phyloP scores from a whole-genome alignment of 2,888 invertebrate genomes.

The Acleris laterana region DNA sequence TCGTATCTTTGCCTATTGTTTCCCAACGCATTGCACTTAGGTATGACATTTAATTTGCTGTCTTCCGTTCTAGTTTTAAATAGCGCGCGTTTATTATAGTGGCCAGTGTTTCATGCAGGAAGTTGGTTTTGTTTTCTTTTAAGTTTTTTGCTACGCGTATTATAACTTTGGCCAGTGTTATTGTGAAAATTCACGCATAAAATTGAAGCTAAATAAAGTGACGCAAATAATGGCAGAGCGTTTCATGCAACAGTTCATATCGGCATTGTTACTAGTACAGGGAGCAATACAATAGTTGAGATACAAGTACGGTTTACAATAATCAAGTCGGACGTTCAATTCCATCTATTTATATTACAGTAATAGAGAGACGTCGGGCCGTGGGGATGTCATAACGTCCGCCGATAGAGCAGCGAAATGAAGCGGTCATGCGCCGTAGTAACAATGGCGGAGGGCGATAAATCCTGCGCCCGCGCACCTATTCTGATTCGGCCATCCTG shows the following conservation, averaged over 20 bases:
- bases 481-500: conserved; percentile 12
- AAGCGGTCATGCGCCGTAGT: conserved; percentile 53
- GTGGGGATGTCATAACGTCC: conserved; percentile 52
- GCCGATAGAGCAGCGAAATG: conserved; percentile 53
- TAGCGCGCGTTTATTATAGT: neutral
- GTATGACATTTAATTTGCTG: conserved; percentile 1
- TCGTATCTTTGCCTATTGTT: conserved; percentile 56
- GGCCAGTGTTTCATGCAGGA: neutral
- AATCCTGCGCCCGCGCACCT: conserved; percentile 51
- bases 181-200: too few species aligned
- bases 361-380: conserved; percentile 5
- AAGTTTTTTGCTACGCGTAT: too few species aligned
- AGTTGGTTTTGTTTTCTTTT: neutral
- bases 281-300: neutral
- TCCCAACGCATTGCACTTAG: conserved; percentile 36
- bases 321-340: conserved; percentile 7
- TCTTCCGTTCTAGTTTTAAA: neutral
- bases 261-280: neutral
- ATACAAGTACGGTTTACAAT: neutral
- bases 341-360: conserved; percentile 3
- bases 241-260: neutral
- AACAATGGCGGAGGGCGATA: conserved; percentile 56
- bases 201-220: too few species aligned
- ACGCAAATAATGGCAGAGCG: too few species aligned
- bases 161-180: too few species aligned